Base-by-base conservation (phyloP, 2,888 invertebrate genomes). In the Choristoneura rosaceana region DNA sequence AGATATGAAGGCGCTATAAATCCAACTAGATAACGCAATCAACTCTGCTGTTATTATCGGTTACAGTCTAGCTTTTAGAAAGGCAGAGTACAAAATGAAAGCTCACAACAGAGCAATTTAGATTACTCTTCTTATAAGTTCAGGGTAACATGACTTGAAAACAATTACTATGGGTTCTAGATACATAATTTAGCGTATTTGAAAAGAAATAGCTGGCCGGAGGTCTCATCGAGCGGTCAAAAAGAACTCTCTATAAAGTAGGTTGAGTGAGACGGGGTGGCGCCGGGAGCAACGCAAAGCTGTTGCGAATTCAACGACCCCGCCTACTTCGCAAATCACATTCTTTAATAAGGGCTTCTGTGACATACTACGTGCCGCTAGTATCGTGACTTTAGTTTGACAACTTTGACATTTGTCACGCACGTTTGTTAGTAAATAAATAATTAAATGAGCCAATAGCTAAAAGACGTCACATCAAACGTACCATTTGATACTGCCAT, bases 181-280 rank as follows among this genome's bases (percentile, higher is more conserved):
- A 17, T 34, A 38, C 12, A 50, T 9, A 50, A 61, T 52, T 43
- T 33, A 45, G n/a, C n/a, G 15, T 66, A 25, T 52, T 67, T 69
- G 74, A n/a, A 47, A 34, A 67, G 38, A 52, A 38, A 52, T 67
- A 60, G 25, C 59, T 45, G 33, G 15, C 50, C 45, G 25, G 55
- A 60, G 58, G 55, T 43, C 55, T 64, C 61, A 75, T 75, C 79
- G 78, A 78, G 77, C 78, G 77, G 80, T 83, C 76, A 80, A 76
- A 82, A 79, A 81, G 82, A 84, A 83, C 81, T 79, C 81, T 79
- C 77, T 84, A 82, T 82, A 85, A 25, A 80, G 78, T 80, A 81
- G 82, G 84, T 82, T 83, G 63, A 82, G 87, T 85, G 88, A 90
- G 90, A 88, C 92, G 79, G 76, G 73, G 74, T 76, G 92, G 89